These are phyloP conservation scores for Acanthiza pusilla DNA, from an alignment of 2,797 vertebrate genomes.

Conservation along the genomic window DNA sequence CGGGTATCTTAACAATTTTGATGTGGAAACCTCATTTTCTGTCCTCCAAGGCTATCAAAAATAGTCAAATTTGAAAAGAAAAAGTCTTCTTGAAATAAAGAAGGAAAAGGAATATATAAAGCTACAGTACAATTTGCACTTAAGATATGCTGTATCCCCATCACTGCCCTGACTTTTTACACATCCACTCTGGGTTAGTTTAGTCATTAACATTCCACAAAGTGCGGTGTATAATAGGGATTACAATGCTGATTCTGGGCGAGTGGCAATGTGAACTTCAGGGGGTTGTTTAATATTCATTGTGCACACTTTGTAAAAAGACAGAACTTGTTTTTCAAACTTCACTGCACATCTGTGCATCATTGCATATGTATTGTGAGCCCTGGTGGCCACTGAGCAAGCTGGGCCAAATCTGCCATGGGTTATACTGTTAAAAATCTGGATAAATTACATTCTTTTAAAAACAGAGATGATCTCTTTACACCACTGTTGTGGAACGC, in stretches of 20 bases:
- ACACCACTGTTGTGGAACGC: not conserved
- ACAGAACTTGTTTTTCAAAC: not conserved
- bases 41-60: not conserved
- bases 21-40: not conserved
- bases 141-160: not conserved
- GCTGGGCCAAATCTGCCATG: not conserved
- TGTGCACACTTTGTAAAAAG: not conserved
- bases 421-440: not conserved
- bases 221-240: not conserved
- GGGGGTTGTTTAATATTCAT: conserved; percentile 20
- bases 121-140: not conserved
- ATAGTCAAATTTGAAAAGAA: not conserved
- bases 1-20: not conserved
- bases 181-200: not conserved
- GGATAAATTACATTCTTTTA: not conserved
- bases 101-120: not conserved
- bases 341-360: not conserved
- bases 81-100: not conserved
- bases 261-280: not conserved
- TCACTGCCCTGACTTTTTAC: not conserved
- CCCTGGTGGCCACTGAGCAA: not conserved
- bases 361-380: not conserved
- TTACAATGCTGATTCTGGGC: not conserved
- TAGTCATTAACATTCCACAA: conserved; percentile 1
- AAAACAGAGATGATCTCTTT: not conserved